phyloP scores from a whole-genome alignment of 2,888 invertebrate species.

The Mamestra brassicae region DNA sequence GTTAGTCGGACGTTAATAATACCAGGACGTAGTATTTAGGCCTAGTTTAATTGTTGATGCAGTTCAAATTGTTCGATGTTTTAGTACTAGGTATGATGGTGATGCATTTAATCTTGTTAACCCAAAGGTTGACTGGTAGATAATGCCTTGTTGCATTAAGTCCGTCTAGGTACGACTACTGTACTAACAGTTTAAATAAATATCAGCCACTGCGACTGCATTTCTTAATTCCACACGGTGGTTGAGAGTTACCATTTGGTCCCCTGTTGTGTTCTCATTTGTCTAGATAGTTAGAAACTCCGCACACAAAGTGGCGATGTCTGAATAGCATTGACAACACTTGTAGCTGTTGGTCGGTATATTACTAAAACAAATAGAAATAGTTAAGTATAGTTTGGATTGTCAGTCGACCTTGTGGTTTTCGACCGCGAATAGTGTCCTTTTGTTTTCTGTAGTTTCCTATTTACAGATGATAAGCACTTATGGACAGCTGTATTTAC shows the following conservation, averaged over 20 bases:
- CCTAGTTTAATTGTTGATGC: conserved; percentile 10
- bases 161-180: too few relatives aligned
- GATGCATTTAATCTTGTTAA: too few relatives aligned
- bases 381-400: too few relatives aligned
- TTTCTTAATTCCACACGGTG: neutral
- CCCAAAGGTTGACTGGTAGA: too few relatives aligned
- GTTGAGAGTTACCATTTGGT: too few relatives aligned
- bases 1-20: neutral
- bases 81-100: neutral
- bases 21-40: conserved; percentile 33
- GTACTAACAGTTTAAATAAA: neutral
- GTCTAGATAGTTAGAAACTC: too few relatives aligned
- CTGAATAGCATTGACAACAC: too few relatives aligned
- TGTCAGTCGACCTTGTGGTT: neutral
- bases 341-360: too few relatives aligned
- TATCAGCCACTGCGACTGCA: neutral
- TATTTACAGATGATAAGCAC: neutral
- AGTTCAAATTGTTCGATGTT: neutral
- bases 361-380: too few relatives aligned
- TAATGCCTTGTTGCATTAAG: too few relatives aligned
- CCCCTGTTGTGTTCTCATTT: too few relatives aligned
- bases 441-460: neutral
- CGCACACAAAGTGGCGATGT: too few relatives aligned
- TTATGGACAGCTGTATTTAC: neutral
- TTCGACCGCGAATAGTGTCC: neutral